Evolutionary conservation across 2,888 invertebrate species (phyloP), one percentile per base, ranked within the genome.

Genomic region (Electrophaes corylata): DNA sequence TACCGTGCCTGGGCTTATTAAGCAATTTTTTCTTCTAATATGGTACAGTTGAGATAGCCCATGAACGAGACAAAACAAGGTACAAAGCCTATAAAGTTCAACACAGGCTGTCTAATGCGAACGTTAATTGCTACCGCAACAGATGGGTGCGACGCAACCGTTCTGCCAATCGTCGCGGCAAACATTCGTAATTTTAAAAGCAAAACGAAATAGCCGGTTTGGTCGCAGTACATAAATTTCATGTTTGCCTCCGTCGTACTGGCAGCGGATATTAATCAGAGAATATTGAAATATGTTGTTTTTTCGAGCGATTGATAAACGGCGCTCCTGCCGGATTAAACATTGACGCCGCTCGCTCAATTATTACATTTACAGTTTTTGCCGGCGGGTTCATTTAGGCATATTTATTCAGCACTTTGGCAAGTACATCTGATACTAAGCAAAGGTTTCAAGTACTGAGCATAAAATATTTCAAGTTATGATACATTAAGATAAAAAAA

Each of bases 211-310:
- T 87, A 87, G 86, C 86, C 82, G 83, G 83, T 72, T 87, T 70
- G 87, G 90, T 88, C 79, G 86, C 83, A 91, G 90, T 91, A 89
- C 91, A 91, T 91, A 91, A 91, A 91, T 91, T 90, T 86, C 84
- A 81, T 86, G 91, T 90, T 90, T 87, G 89, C 89, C 76, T 87
- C 88, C 83, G 77, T 87, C 83, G 84, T 82, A 82, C 91, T 86
- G 88, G 86, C 89, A 87, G 86, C 86, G 88, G 90, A 89, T 91
- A 91, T 91, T 91, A 91, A 91, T 91, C 91, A 91, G 89, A 80
- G 89, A 85, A 91, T 91, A 91, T 91, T 90, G 91, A 91, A 91
- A 91, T 91, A 88, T 91, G 91, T 90, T 91, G 90, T 91, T 91
- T 91, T 91, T 90, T 88, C 84, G 81, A 69, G 69, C 80, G 88